These are phyloP conservation scores for Drosophila simulans DNA, from an alignment of 1,140 invertebrate species.

Conservation along the genomic window DNA sequence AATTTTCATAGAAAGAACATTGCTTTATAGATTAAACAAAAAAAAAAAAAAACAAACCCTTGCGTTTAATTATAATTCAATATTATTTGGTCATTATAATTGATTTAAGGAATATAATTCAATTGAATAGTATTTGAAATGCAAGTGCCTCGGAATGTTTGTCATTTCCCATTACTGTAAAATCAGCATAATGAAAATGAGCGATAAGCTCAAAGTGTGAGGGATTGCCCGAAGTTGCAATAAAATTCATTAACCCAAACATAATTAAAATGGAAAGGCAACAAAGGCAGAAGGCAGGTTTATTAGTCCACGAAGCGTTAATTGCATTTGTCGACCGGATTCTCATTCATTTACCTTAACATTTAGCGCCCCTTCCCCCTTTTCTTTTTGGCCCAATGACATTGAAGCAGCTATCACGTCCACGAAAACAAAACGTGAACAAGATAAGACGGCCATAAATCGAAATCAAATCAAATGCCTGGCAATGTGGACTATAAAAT, in stretches of 20 bases:
- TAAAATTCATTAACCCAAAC: constrained; percentile 59
- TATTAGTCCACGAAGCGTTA: constrained; percentile 55
- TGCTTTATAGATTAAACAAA: too few relatives aligned
- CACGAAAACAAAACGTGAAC: constrained; percentile 16
- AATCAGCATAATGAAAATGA: constrained; percentile 23
- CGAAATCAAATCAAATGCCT: constrained; percentile 76
- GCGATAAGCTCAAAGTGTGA: constrained; percentile 16
- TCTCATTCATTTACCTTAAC: background rate
- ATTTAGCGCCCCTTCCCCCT: background rate
- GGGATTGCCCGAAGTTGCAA: constrained; percentile 26
- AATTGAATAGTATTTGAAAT: background rate
- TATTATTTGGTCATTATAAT: too few relatives aligned
- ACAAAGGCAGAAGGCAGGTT: constrained; percentile 32
- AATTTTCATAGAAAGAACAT: too few relatives aligned
- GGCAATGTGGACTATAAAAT: constrained; percentile 70
- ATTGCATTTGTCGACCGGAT: constrained; percentile 45
- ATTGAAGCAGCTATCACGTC: constrained; percentile 30
- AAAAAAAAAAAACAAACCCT: too few relatives aligned
- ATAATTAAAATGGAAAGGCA: constrained; percentile 63
- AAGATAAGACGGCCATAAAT: constrained; percentile 62
- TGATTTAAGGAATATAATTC: too few relatives aligned
- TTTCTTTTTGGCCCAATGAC: background rate
- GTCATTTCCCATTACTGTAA: constrained; percentile 12
- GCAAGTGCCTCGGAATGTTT: background rate
- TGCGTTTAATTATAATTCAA: too few relatives aligned